Evolutionary conservation across 2,888 invertebrate species (phyloP).

Genomic region (Empis livida): DNA sequence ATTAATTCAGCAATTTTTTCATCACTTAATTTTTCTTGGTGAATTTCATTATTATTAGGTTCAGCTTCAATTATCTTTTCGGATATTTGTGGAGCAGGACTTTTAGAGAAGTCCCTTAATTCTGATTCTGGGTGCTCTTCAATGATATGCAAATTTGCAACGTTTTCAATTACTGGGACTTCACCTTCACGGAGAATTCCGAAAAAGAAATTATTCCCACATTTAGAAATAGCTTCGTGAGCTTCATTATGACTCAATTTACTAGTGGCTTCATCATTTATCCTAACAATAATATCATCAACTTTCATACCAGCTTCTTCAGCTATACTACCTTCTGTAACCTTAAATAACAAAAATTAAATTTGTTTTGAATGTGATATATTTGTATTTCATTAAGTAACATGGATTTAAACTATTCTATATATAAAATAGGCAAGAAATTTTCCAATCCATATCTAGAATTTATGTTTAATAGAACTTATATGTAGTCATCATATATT

Average conservation of each 20-base stretch:
- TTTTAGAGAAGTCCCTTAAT: constrained; percentile 1
- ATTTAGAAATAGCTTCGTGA: constrained; percentile 54
- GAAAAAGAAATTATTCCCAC: constrained; percentile 58
- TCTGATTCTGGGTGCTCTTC: constrained; percentile 1
- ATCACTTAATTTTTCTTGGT: constrained; percentile 41
- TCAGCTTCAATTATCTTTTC: constrained; percentile 19
- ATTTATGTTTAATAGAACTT: too few relatives aligned
- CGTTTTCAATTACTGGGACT: neutral
- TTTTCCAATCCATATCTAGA: too few relatives aligned
- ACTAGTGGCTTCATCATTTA: constrained; percentile 56
- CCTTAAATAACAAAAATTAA: constrained; percentile 42
- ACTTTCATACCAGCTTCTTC: constrained; percentile 67
- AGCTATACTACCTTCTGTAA: constrained; percentile 67
- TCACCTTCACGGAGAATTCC: constrained; percentile 26
- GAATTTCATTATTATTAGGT: constrained; percentile 22
- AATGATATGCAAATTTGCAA: neutral
- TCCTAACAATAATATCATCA: constrained; percentile 71
- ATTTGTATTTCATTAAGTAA: constrained; percentile 2
- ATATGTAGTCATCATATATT: too few relatives aligned
- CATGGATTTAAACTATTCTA: neutral
- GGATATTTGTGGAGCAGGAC: neutral
- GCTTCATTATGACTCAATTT: constrained; percentile 65
- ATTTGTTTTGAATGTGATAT: constrained; percentile 5
- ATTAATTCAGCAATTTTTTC: constrained; percentile 54
- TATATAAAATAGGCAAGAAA: too few relatives aligned